Conservation (phyloP, 2,113 vertebrate species). For the Indicator indicator region DNA sequence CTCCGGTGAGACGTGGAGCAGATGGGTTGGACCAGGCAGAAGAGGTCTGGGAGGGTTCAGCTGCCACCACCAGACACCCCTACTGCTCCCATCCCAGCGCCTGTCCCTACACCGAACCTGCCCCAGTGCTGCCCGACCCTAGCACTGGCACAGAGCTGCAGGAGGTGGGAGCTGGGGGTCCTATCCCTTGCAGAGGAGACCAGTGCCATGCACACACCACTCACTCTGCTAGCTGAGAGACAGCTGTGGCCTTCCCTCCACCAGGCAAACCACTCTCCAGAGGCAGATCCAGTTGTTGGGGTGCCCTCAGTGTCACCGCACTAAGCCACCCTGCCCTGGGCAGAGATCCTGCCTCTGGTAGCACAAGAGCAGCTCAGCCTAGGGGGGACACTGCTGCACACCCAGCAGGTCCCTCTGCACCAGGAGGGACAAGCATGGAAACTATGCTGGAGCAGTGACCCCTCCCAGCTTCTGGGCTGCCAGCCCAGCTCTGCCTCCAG, state of each 20-base stretch:
- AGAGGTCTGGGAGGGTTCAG: background rate
- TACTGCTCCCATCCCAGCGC: accelerated
- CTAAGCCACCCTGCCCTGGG: background rate
- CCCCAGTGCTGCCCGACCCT: background rate
- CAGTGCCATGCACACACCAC: background rate
- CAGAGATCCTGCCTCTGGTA: background rate
- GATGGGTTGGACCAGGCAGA: background rate
- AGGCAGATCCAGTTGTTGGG: background rate
- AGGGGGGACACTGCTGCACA: background rate
- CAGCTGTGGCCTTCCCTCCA: background rate
- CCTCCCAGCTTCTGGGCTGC: background rate
- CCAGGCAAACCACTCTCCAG: accelerated
- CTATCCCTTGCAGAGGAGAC: background rate
- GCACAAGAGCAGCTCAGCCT: background rate
- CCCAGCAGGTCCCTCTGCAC: accelerated
- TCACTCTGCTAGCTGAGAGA: background rate
- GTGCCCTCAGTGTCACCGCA: background rate
- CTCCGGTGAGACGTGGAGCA: background rate
- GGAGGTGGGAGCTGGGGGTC: background rate
- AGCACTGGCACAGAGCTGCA: background rate
- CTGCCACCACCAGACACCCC: background rate
- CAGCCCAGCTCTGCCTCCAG: background rate
- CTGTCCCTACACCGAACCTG: background rate
- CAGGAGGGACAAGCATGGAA: background rate
- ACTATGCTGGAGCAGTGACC: accelerated